Evolutionary conservation across 2,888 invertebrate species (phyloP).

Genomic region (Agrochola macilenta): DNA sequence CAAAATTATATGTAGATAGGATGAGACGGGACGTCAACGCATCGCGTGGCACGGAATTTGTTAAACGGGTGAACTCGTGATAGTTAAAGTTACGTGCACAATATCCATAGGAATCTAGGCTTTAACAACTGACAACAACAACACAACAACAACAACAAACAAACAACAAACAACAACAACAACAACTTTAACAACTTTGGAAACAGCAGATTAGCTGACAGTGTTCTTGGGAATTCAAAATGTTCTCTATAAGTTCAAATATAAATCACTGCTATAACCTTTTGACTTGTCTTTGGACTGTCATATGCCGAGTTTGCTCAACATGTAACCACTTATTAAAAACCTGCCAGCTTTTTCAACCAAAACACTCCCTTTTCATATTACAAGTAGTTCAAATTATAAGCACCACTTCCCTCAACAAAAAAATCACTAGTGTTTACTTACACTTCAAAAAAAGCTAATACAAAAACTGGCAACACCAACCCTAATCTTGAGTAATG

Average conservation of each 20-base stretch:
- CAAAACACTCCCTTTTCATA: not conserved
- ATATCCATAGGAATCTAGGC: not conserved
- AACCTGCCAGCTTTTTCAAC: not conserved
- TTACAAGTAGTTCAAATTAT: conserved; percentile 9
- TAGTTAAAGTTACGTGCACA: not conserved
- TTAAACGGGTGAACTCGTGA: not conserved
- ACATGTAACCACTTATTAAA: not conserved
- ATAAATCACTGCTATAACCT: not conserved
- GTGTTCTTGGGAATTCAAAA: not conserved
- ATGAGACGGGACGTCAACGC: not conserved
- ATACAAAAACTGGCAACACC: conserved; percentile 40
- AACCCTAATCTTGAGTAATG: conserved; percentile 66
- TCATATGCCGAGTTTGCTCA: not conserved
- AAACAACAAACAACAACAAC: too few relatives aligned
- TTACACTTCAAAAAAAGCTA: conserved; percentile 4
- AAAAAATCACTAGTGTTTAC: conserved; percentile 9
- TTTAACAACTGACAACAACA: not conserved
- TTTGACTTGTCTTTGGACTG: not conserved
- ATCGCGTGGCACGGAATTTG: conserved; percentile 7
- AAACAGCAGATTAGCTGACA: too few relatives aligned
- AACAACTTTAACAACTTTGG: too few relatives aligned
- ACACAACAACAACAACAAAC: too few relatives aligned
- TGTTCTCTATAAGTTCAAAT: not conserved
- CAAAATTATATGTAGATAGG: conserved; percentile 45
- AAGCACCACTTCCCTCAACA: not conserved